Conservation (phyloP, 2,113 vertebrate genomes). For the Microtus oregoni region DNA sequence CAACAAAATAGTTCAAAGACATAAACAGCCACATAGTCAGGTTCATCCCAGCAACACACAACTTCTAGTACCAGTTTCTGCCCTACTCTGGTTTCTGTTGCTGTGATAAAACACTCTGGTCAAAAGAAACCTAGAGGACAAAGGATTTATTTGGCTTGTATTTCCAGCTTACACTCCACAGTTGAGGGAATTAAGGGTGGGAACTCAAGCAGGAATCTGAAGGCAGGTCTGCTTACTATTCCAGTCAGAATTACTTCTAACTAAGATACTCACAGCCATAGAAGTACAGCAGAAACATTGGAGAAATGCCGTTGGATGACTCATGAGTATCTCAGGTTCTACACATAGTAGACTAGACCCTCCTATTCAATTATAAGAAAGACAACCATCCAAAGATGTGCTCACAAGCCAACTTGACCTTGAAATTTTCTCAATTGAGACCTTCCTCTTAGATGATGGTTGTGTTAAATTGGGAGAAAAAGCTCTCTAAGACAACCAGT, state of each 20-base stretch:
- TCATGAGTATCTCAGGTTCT: background rate
- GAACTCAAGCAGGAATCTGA: background rate
- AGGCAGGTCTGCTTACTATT: background rate
- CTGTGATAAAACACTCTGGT: background rate
- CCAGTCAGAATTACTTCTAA: background rate
- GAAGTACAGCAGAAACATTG: background rate
- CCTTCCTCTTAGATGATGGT: background rate
- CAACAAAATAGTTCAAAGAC: background rate
- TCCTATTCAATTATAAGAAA: background rate
- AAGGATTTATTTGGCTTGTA: background rate
- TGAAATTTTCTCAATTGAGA: background rate
- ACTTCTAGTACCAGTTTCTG: background rate
- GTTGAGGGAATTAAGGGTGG: no score
- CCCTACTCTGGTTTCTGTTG: background rate
- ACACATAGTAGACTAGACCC: background rate
- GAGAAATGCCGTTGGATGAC: background rate
- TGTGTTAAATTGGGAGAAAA: background rate
- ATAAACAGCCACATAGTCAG: background rate
- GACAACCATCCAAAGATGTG: background rate
- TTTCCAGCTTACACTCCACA: background rate
- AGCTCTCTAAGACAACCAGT: background rate
- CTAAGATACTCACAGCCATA: background rate
- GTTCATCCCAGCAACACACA: background rate
- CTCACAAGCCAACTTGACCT: background rate
- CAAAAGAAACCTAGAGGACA: background rate